These are phyloP conservation scores for Crepidodera aurea DNA, from an alignment of 2,888 invertebrate genomes.

Conservation along the genomic window DNA sequence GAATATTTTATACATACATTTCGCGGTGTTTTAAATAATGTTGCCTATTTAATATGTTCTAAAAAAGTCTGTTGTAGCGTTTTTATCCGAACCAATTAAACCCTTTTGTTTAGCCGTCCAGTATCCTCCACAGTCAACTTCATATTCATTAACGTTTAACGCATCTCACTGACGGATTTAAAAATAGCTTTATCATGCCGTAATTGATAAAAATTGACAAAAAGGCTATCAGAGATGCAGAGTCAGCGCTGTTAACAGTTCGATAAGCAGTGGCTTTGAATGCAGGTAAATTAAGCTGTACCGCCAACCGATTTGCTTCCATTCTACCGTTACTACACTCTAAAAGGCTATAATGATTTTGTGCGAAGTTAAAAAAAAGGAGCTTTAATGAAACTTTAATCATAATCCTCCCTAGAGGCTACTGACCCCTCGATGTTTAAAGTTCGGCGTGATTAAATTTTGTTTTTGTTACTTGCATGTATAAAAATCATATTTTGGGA, in stretches of 20 bases:
- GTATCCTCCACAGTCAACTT: not conserved
- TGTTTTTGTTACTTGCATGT: no score
- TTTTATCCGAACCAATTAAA: not conserved
- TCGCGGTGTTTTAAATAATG: no score
- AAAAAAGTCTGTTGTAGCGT: no score
- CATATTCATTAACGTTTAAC: constrained; percentile 4
- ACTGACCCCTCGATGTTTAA: no score
- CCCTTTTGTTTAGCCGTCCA: not conserved
- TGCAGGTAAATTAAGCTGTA: constrained; percentile 1
- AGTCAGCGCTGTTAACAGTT: constrained; percentile 20
- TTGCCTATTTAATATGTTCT: no score
- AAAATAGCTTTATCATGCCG: constrained; percentile 8
- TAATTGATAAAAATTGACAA: constrained; percentile 20
- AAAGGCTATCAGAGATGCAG: constrained; percentile 16
- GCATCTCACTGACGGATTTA: not conserved
- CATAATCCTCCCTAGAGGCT: no score
- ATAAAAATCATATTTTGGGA: no score
- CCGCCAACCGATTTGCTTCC: not conserved
- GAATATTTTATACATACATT: no score
- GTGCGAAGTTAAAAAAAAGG: no score
- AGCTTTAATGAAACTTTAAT: no score
- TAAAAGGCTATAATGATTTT: not conserved
- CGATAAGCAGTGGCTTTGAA: constrained; percentile 4
- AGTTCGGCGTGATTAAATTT: no score
- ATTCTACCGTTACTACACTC: not conserved